phyloP scores from a whole-genome alignment of 2,888 invertebrate species.

The Heterodera filipjevi region DNA sequence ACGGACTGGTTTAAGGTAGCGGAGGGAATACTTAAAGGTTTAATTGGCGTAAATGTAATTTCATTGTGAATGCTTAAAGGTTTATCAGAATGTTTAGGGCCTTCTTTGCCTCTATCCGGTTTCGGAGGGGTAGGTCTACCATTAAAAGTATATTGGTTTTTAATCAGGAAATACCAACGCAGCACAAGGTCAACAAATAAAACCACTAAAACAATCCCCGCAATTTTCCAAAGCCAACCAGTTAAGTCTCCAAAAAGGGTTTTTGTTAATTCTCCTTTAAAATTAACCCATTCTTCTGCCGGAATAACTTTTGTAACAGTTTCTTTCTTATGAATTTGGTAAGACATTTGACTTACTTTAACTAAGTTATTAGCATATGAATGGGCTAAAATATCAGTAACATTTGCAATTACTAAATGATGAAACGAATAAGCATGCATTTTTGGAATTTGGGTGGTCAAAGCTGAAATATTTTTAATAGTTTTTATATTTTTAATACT shows the following conservation, averaged over 20 bases:
- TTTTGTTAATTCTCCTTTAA: background rate
- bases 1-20: background rate
- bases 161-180: background rate
- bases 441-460: background rate
- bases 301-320: background rate
- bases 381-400: background rate
- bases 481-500: background rate
- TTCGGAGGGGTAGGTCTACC: background rate
- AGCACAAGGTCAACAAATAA: background rate
- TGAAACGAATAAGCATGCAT: background rate
- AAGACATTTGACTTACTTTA: background rate
- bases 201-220: background rate
- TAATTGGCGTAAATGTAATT: background rate
- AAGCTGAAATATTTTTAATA: background rate
- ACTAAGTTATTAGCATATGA: background rate
- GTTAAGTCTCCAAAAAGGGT: background rate
- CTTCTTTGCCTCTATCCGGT: background rate
- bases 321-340: background rate
- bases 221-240: background rate
- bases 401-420: background rate
- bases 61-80: background rate
- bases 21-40: background rate
- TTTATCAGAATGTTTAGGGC: background rate
- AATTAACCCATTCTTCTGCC: background rate
- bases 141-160: background rate